Evolutionary conservation across 92 coral and sea anemone species (phyloP), one percentile per base, ranked within the genome.

Genomic region (Chrysogorgia sp.): DNA sequence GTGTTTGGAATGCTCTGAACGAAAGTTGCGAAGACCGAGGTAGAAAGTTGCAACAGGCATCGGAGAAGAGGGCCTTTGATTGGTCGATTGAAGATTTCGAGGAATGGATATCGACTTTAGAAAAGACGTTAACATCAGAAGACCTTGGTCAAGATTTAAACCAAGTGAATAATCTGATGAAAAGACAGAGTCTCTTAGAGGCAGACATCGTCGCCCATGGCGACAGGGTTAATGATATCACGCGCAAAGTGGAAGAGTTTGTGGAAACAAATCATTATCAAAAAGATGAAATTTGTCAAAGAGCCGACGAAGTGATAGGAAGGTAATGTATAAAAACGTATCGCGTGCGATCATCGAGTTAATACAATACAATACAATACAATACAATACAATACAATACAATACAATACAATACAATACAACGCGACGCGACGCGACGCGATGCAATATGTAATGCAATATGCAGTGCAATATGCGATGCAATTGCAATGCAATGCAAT

Each of bases 131-230:
- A 71, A 80, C 88, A 17, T 83, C 92, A 9, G 84, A 89, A 82
- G 98, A 93, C 58, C 85, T 79, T 67, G 98, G 98, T 12, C 84
- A 79, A 68, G 98, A 93, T 53, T 79, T 93, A 52, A 86, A 87
- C 29, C 84, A 89, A 40, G 90, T 82, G 22, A 85, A 84, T 24
- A 89, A 80, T 63, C 72, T 93, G 37, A 81, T 93, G 59, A 93
- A 91, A 71, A 89, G 83, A 66, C 94, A 93, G 53, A 83, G 83
- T 68, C 71, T 84, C 47, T 74, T 87, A 33, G 96, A 93, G 60
- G 82, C 88, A 10, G 96, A 89, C 71, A 85, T 91, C 19, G 63
- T 83, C 33, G 75, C 86, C 7, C 97, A 87, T 56, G 94, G 92
- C 67, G 98, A 89, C 9, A 87, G 98, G 19, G 92, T 93, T 26